Evolutionary conservation across 2,113 vertebrate species (phyloP).

Genomic region (Chroicocephalus ridibundus): DNA sequence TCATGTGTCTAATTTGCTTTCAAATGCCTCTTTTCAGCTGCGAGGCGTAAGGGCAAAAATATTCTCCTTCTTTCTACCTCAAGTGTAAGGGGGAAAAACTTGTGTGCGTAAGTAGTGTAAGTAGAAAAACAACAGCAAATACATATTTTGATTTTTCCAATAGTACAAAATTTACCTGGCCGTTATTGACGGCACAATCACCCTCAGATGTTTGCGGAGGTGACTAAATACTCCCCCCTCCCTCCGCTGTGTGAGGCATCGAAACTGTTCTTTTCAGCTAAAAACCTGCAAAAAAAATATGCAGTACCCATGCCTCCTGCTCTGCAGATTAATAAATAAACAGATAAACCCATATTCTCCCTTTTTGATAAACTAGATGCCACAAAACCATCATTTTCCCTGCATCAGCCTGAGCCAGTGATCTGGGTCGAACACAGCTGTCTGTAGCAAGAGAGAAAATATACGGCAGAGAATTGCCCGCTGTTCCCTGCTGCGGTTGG

Average conservation of each 20-base stretch:
- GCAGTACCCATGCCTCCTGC: background rate
- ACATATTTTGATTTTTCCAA: background rate
- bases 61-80: background rate
- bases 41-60: background rate
- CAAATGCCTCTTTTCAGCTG: background rate
- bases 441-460: background rate
- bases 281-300: background rate
- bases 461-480: background rate
- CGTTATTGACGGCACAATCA: background rate
- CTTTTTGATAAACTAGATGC: background rate
- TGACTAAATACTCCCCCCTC: background rate
- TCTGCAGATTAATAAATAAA: background rate
- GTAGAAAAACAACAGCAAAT: background rate
- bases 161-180: background rate
- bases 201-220: background rate
- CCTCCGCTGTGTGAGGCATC: background rate
- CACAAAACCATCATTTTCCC: background rate
- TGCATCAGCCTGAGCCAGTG: background rate
- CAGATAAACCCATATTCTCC: background rate
- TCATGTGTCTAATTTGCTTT: background rate
- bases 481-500: background rate
- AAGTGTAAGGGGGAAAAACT: background rate
- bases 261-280: background rate
- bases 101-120: background rate
- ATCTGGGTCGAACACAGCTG: background rate